phyloP scores from a whole-genome alignment of 1,140 invertebrate genomes.

The Mercenaria mercenaria region DNA sequence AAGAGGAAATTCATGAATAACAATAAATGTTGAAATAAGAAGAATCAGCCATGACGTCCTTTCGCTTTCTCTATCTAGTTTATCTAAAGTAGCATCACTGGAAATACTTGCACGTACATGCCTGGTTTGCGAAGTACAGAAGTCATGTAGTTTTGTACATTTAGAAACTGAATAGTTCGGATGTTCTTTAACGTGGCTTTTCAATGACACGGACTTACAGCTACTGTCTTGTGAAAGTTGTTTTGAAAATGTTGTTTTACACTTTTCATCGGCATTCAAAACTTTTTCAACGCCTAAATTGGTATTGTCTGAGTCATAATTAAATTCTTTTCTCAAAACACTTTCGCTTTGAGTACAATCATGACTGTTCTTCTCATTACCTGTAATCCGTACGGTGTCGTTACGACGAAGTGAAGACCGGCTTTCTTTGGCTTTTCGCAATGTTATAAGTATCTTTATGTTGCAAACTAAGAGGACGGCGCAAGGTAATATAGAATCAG shows the following conservation, averaged over 20 bases:
- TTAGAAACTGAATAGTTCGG: neutral
- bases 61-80: conserved; percentile 29
- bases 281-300: neutral
- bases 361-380: neutral
- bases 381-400: too few species aligned
- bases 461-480: neutral
- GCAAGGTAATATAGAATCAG: conserved; percentile 38
- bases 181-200: neutral
- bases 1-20: conserved; percentile 27
- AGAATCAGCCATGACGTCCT: conserved; percentile 42
- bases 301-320: neutral
- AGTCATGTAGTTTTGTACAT: neutral
- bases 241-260: neutral
- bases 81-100: conserved; percentile 25
- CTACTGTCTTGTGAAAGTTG: too few species aligned
- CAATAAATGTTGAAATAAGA: neutral
- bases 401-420: neutral
- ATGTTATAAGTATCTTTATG: neutral
- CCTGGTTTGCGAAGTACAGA: neutral
- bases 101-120: neutral
- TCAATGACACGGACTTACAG: neutral
- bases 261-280: neutral
- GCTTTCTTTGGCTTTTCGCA: neutral
- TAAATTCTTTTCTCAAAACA: neutral
- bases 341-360: too few species aligned